A percentile compares a stretch with the other conserved stretches of the same genome.
Conservation (phyloP, 1,140 invertebrate genomes). For the Leptinotarsa undecemlineata region DNA sequence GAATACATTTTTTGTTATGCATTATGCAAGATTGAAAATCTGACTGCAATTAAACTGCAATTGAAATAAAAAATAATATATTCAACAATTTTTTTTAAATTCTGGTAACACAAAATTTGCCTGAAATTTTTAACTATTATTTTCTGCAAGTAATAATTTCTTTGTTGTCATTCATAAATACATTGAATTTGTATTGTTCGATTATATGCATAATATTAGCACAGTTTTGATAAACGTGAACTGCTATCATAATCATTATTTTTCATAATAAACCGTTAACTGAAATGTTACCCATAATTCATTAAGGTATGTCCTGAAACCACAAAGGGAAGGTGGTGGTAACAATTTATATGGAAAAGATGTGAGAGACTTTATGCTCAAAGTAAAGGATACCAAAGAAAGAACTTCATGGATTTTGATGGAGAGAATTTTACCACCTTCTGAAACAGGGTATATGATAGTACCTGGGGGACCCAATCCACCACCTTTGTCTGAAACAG, state of each 20-base stretch:
- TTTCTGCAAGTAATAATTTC: conserved; percentile 19
- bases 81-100: too few relatives aligned
- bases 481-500: conserved; percentile 65
- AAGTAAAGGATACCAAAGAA: conserved; percentile 68
- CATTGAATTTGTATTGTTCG: background rate
- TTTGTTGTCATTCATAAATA: background rate
- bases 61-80: too few relatives aligned
- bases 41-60: too few relatives aligned
- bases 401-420: conserved; percentile 91
- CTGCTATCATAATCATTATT: too few relatives aligned
- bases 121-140: too few relatives aligned
- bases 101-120: too few relatives aligned
- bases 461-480: conserved; percentile 62
- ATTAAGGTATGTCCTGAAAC: conserved; percentile 87
- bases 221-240: too few relatives aligned
- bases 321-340: conserved; percentile 96
- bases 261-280: too few relatives aligned
- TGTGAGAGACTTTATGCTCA: conserved; percentile 68
- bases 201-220: too few relatives aligned
- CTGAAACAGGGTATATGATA: conserved; percentile 83
- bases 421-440: conserved; percentile 84
- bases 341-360: conserved; percentile 92
- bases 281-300: conserved; percentile 6
- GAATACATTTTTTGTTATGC: too few relatives aligned
- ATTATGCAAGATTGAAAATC: too few relatives aligned